Base-by-base conservation (phyloP, 2,113 vertebrate genomes). In the Prunella fulvescens region DNA sequence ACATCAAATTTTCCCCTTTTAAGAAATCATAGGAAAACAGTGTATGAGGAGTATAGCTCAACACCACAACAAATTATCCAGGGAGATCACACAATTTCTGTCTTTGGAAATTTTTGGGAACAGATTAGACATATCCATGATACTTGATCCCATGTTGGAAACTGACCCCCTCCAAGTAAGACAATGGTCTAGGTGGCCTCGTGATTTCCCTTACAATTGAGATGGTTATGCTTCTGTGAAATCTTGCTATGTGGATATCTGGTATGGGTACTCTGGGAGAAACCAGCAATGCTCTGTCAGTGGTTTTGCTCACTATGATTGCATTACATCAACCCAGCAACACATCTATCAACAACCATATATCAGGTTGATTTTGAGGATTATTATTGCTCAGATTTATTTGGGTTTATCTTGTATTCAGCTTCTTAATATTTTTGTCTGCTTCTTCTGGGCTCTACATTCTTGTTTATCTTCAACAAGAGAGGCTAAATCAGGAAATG, bases 31-130 rank as follows among this genome's bases (percentile, higher is more conserved):
- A 54, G 35, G 35, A 58, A 86, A 79, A 51, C 7, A 45, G n/a
- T 28, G 24, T 35, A 20, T 29, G 42, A 54, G 28, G 19, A 78
- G 1, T 4, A 40, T 12, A 66, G 28, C 14, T 57, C 17, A 73
- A 14, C 25, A 53, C 0, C 4, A 10, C 33, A 62, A 66, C 7
- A 74, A 57, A 62, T 84, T 70, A 40, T 10, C 7, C 5, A 37
- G 5, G 13, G 8, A 31, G 18, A 56, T 3, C 1, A 0, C 14
- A 37, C 2, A 31, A 14, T 31, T 65, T 81, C 58, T 3, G 0
- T 61, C 54, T 42, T 57, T 31, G 22, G 28, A 83, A 31, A 7
- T 86, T 77, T 92, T 72, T 11, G 45, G 23, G 11, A 72, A 18
- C 15, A 76, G 48, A 14, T 19, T 67, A 60, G 26, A 61, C 17